Conservation (phyloP, 2,113 vertebrate species). For the Bubo bubo region DNA sequence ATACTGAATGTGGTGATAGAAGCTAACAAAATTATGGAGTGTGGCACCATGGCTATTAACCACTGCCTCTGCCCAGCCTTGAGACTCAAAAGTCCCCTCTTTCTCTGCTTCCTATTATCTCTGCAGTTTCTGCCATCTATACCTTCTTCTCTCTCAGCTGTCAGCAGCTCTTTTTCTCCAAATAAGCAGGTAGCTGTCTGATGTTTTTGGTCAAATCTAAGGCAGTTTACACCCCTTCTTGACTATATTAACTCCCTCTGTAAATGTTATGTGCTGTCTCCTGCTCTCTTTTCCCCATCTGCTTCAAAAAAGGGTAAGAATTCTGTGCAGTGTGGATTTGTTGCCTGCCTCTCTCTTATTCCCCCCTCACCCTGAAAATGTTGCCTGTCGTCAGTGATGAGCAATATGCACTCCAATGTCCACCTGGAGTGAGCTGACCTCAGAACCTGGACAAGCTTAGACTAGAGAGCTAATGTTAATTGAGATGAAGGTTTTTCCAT, state of each 20-base stretch:
- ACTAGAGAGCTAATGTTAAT: background rate
- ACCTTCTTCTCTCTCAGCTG: background rate
- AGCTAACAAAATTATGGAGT: background rate
- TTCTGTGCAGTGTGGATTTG: background rate
- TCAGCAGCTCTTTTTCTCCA: background rate
- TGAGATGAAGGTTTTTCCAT: background rate
- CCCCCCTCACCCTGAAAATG: background rate
- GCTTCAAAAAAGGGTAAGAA: background rate
- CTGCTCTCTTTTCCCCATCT: background rate
- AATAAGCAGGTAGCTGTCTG: background rate
- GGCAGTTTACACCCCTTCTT: background rate
- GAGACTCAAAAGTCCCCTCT: background rate
- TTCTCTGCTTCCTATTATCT: background rate
- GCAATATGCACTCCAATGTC: background rate
- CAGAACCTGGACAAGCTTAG: background rate
- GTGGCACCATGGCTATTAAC: background rate
- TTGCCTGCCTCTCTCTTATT: background rate
- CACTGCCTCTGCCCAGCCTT: background rate
- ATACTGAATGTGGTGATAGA: background rate
- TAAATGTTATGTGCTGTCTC: background rate
- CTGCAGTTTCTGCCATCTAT: background rate
- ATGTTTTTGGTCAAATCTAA: background rate
- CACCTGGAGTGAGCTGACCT: background rate
- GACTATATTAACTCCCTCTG: background rate
- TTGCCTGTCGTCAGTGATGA: background rate